Evolutionary conservation across 2,113 vertebrate species (phyloP).

Genomic region (Gymnarchus niloticus): DNA sequence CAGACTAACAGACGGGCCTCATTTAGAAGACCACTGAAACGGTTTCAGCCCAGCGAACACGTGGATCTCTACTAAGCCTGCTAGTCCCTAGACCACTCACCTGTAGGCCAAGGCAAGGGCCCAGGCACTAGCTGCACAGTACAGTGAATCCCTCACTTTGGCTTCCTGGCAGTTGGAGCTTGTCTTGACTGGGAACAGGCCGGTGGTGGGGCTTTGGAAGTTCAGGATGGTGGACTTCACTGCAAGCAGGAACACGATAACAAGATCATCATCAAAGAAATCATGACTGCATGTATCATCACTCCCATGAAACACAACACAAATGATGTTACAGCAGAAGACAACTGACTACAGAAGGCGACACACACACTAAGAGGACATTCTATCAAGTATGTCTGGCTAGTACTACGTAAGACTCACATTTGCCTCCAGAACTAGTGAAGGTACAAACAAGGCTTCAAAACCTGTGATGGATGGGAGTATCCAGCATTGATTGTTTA

Average conservation of each 20-base stretch:
- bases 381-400: not conserved
- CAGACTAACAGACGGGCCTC: not conserved
- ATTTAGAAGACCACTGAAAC: not conserved
- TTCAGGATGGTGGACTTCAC: constrained; percentile 84
- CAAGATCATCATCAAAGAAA: not conserved
- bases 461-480: too few species aligned
- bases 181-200: constrained; percentile 88
- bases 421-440: not conserved
- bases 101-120: constrained; percentile 86
- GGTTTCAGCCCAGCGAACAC: too few species aligned
- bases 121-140: constrained; percentile 88
- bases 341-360: not conserved
- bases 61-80: too few species aligned
- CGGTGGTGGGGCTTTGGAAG: constrained; percentile 88
- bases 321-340: too few species aligned
- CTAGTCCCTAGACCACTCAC: constrained; percentile 49
- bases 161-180: constrained; percentile 70
- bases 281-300: too few species aligned
- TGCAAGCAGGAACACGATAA: constrained; percentile 39
- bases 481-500: too few species aligned
- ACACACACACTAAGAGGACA: not conserved
- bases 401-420: not conserved
- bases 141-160: constrained; percentile 86
- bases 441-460: too few species aligned
- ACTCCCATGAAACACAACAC: not conserved